Evolutionary conservation across 2,797 vertebrate species (phyloP).

Genomic region (Falco columbarius): DNA sequence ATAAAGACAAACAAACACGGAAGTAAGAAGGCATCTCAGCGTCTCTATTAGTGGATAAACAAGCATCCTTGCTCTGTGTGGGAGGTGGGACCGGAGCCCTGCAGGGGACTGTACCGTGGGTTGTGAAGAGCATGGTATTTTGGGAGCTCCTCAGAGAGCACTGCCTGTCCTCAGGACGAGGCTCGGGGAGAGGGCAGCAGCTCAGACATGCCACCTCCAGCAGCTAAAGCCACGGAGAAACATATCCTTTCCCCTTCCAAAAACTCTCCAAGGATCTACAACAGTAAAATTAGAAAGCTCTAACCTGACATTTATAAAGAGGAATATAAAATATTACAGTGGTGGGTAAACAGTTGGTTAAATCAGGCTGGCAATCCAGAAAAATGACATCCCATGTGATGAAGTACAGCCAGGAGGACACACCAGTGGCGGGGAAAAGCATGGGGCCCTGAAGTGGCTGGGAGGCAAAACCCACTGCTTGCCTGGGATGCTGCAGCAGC

Average conservation of each 20-base stretch:
- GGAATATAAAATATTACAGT: not conserved
- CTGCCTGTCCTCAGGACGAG: not conserved
- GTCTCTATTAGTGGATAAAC: not conserved
- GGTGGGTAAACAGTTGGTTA: not conserved
- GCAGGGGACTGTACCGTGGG: rapidly evolving
- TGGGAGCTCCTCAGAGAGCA: not conserved
- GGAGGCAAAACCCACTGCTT: not conserved
- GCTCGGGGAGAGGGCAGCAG: not conserved
- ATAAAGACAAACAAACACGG: not conserved
- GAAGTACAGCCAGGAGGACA: not conserved
- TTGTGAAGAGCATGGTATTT: not conserved
- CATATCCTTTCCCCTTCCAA: not conserved
- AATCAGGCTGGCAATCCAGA: not conserved
- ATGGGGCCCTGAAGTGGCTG: rapidly evolving
- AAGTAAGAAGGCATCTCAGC: not conserved
- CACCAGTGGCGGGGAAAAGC: not conserved
- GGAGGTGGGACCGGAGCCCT: not conserved
- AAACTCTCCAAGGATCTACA: conserved; percentile 8
- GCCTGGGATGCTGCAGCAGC: not conserved
- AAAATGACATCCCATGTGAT: not conserved
- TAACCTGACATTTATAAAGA: conserved; percentile 6
- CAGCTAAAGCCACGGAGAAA: not conserved
- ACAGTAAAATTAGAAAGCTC: conserved; percentile 13
- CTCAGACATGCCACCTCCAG: not conserved
- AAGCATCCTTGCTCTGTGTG: rapidly evolving